Evolutionary conservation across 2,113 vertebrate species (phyloP).

Genomic region (Ictidomys tridecemlineatus): DNA sequence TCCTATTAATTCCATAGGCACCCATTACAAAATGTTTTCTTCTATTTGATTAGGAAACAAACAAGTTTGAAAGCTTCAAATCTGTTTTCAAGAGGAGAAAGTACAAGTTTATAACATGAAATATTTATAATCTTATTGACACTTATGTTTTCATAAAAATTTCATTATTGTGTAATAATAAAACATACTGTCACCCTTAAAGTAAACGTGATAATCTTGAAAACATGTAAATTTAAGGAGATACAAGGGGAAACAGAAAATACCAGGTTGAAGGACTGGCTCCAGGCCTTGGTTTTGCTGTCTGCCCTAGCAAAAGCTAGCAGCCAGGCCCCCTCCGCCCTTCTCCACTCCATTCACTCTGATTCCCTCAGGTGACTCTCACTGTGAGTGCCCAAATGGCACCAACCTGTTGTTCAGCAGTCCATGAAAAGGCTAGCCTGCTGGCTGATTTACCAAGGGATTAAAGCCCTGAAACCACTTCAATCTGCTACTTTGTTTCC

Average conservation of each 20-base stretch:
- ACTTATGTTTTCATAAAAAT: slow-evolving; percentile 33
- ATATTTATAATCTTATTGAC: slow-evolving; percentile 34
- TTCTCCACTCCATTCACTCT: slow-evolving; percentile 67
- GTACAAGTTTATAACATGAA: slow-evolving; percentile 51
- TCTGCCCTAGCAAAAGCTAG: slow-evolving; percentile 50
- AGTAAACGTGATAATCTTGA: slow-evolving; percentile 27
- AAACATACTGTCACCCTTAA: neutral
- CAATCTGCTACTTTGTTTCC: slow-evolving; percentile 91
- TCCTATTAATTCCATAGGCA: slow-evolving; percentile 20
- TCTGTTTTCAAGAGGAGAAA: slow-evolving; percentile 41
- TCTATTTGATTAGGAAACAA: slow-evolving; percentile 43
- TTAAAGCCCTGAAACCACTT: slow-evolving; percentile 92
- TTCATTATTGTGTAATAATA: slow-evolving; percentile 31
- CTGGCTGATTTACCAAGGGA: slow-evolving; percentile 94
- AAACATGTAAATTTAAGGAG: slow-evolving; percentile 3
- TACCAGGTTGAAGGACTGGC: slow-evolving; percentile 55
- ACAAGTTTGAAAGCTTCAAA: slow-evolving; percentile 49
- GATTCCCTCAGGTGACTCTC: slow-evolving; percentile 88
- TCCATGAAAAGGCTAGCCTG: slow-evolving; percentile 91
- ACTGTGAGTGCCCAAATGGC: slow-evolving; percentile 88
- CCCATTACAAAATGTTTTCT: slow-evolving; percentile 50
- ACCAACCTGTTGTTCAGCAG: slow-evolving; percentile 88
- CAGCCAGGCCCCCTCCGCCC: slow-evolving; percentile 64
- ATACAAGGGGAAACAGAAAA: neutral
- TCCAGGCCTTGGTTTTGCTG: slow-evolving; percentile 58